Percentiles rank a stretch among this genome's conserved stretches.
phyloP scores from a whole-genome alignment of 2,888 invertebrate genomes.

The Ichneumoninae sp. region DNA sequence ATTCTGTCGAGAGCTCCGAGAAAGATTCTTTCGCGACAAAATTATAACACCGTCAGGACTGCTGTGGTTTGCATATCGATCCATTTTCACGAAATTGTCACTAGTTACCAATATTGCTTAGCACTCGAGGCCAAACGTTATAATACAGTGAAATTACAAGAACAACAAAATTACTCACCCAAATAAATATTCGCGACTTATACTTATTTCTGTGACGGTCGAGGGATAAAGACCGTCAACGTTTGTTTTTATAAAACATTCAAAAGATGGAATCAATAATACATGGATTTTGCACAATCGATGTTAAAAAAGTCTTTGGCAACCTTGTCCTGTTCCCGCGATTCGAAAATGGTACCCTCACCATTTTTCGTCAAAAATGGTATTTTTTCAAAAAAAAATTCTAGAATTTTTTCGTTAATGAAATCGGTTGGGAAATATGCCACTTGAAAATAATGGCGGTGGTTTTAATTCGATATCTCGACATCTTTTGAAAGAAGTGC shows the following conservation, averaged over 20 bases:
- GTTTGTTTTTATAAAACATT: conserved; percentile 74
- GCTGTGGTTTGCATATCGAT: conserved; percentile 49
- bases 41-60: conserved; percentile 17
- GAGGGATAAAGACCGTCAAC: conserved; percentile 61
- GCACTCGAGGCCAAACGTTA: conserved; percentile 10
- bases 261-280: conserved; percentile 73
- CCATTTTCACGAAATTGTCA: conserved; percentile 40
- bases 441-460: too few species aligned
- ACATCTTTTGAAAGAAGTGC: too few species aligned
- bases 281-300: conserved; percentile 73
- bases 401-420: too few species aligned
- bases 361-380: too few species aligned
- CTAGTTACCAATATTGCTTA: conserved; percentile 34
- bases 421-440: too few species aligned
- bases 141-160: conserved; percentile 29
- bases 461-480: too few species aligned
- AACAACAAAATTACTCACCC: conserved; percentile 46
- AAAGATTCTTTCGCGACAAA: background rate
- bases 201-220: conserved; percentile 67
- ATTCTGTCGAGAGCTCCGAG: conserved; percentile 7
- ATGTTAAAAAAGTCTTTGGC: conserved; percentile 17
- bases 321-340: background rate
- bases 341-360: background rate
- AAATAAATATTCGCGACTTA: conserved; percentile 67
- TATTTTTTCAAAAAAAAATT: too few species aligned